Evolutionary conservation across 2,888 invertebrate species (phyloP), one percentile per base, ranked within the genome.

Genomic region (Cataglyphis rosenhaueri): DNA sequence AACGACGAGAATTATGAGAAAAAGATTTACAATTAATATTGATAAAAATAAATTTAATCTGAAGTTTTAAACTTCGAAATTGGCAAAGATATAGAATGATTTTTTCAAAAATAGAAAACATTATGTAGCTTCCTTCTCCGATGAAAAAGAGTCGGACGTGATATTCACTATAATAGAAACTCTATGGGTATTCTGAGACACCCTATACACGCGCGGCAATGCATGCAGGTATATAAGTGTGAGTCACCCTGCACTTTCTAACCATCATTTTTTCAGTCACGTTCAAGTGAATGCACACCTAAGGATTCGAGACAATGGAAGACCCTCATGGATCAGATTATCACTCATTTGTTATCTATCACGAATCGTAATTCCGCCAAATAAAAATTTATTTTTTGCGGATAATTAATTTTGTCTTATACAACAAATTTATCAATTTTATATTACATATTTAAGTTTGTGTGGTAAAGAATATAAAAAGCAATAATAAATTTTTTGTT

Each of bases 161-260:
- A 55, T n/a, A 15, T 15, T 15, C n/a, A 18, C 15, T 0, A 21
- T 55, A 64, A 21, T 55, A 64, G 2, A 66, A 41, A 1, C n/a
- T 21, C 12, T 21, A 35, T 10, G 8, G 9, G 1, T 66, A 15
- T 41, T 66, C 29, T 71, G 25, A 12, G 15, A 78, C 44, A 78
- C 57, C 44, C 74, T 44, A n/a, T 68, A n/a, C 18, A 29, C 9
- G 5, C 21, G 29, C 21, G 38, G 59, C n/a, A 65, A 84, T 41
- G 38, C 64, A n/a, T 66, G 65, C 41, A 83, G 25, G 48, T 59
- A 18, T 61, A 74, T 21, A 44, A 32, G 52, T 35, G 29, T 68
- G 82, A 83, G 62, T 64, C 75, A 81, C 59, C 32, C 64, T 62
- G 64, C 70, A 83, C 82, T 89, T 86, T 87, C 86, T 83, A 89